Evolutionary conservation across 2,888 invertebrate species (phyloP), one percentile per base, ranked within the genome.

Genomic region (Drosophila sordidapex): DNA sequence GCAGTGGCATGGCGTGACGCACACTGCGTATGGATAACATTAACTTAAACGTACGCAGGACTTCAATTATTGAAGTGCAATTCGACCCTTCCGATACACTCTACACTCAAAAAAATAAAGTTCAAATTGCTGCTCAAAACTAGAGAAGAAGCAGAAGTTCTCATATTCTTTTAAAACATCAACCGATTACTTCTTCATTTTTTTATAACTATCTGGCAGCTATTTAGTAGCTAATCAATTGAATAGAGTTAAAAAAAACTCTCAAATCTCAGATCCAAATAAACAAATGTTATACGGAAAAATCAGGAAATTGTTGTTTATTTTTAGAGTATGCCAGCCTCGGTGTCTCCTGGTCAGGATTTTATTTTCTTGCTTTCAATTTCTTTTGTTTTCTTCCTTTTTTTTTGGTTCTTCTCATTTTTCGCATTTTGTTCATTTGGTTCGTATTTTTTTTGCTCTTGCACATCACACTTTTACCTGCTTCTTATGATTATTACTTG

Each of bases 401-500:
- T 8, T 8, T 35, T 2, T 25, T 25, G 7, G 2, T 21, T 25
- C 21, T 8, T 46, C 15, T 25, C 25, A 15, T 46, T 46, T 46
- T 21, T 21, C 2, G 7, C 46, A 15, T 46, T 25, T 25, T 25
- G 46, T 46, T 46, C 25, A 25, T 46, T 46, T 67, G 57, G 57
- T 35, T 60, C 35, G 4, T 18, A 18, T n/a, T 18, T 38, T 27
- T 56, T 36, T 18, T 18, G 27, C 10, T 60, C 64, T 63, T 74
- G 65, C 69, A 57, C 69, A 65, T 75, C 71, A 78, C 74, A 74
- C 59, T 83, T 81, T 83, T 81, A 82, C 84, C 84, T 83, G 84
- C 72, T 74, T 81, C 84, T 83, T 78, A 83, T 77, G 81, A 82
- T 82, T 82, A 82, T 82, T 74, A 77, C 81, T 70, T 60, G 81